Evolutionary conservation across 2,113 vertebrate species (phyloP).

Genomic region (Menura novaehollandiae): DNA sequence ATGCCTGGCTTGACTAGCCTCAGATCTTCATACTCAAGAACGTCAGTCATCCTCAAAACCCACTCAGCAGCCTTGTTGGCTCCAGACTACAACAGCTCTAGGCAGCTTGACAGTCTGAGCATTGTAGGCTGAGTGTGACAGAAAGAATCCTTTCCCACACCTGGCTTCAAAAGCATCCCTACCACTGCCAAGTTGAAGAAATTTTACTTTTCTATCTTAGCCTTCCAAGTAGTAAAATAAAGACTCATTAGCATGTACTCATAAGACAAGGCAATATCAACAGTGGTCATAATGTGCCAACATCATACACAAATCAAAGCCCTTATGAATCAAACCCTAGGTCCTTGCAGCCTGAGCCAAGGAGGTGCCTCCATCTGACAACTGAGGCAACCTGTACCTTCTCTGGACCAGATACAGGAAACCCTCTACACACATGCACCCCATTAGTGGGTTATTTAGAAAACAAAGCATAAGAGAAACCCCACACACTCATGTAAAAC

Average conservation of each 20-base stretch:
- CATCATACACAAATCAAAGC: background rate
- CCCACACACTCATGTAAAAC: background rate
- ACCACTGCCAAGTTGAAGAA: background rate
- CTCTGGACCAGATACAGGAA: background rate
- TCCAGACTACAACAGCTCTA: background rate
- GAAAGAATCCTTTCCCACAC: background rate
- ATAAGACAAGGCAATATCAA: background rate
- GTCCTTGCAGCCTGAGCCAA: background rate
- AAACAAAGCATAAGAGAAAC: background rate
- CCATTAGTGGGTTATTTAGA: background rate
- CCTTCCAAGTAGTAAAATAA: background rate
- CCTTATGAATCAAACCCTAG: background rate
- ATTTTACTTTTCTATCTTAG: background rate
- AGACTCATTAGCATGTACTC: background rate
- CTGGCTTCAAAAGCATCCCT: background rate
- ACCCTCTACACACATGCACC: fast-evolving
- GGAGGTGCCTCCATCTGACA: background rate
- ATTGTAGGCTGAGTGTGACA: background rate
- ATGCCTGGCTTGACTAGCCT: background rate
- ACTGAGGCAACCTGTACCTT: background rate
- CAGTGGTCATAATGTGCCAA: background rate
- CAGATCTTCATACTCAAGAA: background rate
- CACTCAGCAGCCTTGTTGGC: background rate
- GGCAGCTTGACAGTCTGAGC: background rate
- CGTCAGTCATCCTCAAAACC: background rate